A percentile compares a stretch with the other conserved stretches of the same genome.
Conservation (phyloP, 2,888 invertebrate genomes). For the Glaucopsyche alexis region DNA sequence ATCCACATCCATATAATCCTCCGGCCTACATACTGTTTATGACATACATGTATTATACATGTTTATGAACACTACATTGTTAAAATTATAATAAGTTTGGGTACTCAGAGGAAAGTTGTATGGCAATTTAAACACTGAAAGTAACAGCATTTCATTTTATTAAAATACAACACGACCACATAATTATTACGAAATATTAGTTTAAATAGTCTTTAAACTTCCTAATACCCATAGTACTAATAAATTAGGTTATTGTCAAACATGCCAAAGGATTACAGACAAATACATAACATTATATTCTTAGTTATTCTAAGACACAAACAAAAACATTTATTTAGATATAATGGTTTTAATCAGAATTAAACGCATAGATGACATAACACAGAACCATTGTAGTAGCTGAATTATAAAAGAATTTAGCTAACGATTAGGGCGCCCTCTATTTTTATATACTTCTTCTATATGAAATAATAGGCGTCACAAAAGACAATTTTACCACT, state of each 20-base stretch:
- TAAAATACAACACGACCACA: constrained; percentile 75
- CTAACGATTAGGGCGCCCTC: too few relatives aligned
- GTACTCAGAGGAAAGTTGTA: neutral
- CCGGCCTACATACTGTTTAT: too few relatives aligned
- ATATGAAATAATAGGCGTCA: too few relatives aligned
- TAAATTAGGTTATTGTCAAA: constrained; percentile 74
- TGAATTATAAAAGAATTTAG: too few relatives aligned
- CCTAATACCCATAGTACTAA: constrained; percentile 65
- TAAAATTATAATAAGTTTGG: too few relatives aligned
- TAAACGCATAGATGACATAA: too few relatives aligned
- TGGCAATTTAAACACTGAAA: constrained; percentile 31
- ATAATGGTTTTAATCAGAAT: neutral
- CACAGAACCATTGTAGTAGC: too few relatives aligned
- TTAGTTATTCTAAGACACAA: neutral
- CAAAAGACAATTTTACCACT: too few relatives aligned
- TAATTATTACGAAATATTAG: constrained; percentile 61
- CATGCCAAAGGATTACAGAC: constrained; percentile 55
- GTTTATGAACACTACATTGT: too few relatives aligned
- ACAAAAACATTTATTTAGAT: neutral
- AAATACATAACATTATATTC: constrained; percentile 7
- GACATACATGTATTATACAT: too few relatives aligned
- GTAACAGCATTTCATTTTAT: constrained; percentile 70
- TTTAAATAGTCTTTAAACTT: constrained; percentile 62
- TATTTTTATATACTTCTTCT: too few relatives aligned
- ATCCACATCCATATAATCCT: too few relatives aligned